Conservation (phyloP, 2,113 vertebrate species). For the Macquaria australasica region DNA sequence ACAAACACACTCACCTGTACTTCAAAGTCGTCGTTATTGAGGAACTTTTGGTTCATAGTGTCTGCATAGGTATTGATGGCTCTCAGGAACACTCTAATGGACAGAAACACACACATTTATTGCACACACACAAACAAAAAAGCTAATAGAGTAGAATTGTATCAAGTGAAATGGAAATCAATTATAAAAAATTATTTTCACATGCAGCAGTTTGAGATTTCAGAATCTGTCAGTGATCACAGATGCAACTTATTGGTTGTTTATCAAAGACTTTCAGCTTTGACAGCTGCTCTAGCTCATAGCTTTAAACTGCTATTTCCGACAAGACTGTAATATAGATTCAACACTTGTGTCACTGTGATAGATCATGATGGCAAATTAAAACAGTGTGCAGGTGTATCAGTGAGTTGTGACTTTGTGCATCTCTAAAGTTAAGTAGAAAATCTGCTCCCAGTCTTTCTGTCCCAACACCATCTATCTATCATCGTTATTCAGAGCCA, state of each 20-base stretch:
- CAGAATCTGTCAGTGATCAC: not conserved
- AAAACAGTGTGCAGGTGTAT: slow-evolving; percentile 41
- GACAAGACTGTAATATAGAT: slow-evolving; percentile 18
- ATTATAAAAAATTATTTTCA: slow-evolving; percentile 10
- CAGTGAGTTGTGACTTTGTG: slow-evolving; percentile 40
- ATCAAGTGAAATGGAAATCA: not conserved
- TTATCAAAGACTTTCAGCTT: slow-evolving; percentile 15
- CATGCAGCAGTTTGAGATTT: not conserved
- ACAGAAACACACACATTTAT: slow-evolving; percentile 16
- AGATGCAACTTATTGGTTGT: slow-evolving; percentile 9
- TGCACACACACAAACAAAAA: slow-evolving; percentile 8
- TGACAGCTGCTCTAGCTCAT: not conserved
- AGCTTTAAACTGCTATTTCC: slow-evolving; percentile 11
- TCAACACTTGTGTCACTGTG: slow-evolving; percentile 41
- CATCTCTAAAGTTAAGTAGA: slow-evolving; percentile 48
- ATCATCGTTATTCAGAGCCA: slow-evolving; percentile 48
- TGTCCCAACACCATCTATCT: slow-evolving; percentile 33
- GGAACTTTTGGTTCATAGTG: slow-evolving; percentile 97
- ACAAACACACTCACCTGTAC: slow-evolving; percentile 87
- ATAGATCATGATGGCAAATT: slow-evolving; percentile 41
- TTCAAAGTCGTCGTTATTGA: slow-evolving; percentile 96
- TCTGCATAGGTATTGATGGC: slow-evolving; percentile 98
- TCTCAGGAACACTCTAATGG: slow-evolving; percentile 91
- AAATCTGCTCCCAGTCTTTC: slow-evolving; percentile 41
- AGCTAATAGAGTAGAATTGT: not conserved